These are phyloP conservation scores for Iphiclides podalirius DNA, from an alignment of 2,888 invertebrate species.

Conservation along the genomic window DNA sequence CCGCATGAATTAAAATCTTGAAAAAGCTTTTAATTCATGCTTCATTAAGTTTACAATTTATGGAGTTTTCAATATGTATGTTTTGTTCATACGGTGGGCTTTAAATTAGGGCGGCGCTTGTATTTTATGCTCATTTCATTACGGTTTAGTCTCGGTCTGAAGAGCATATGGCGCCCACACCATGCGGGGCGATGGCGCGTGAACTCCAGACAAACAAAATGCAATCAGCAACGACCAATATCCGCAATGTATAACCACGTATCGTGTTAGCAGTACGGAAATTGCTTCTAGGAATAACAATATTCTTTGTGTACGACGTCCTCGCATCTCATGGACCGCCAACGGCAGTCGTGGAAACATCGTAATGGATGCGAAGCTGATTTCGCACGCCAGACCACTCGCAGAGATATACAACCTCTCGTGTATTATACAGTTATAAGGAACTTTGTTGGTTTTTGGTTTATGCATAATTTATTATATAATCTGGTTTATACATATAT, in stretches of 20 bases:
- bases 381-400: conserved; percentile 26
- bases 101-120: not conserved
- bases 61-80: too few species aligned
- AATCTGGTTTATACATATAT: too few species aligned
- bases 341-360: conserved; percentile 42
- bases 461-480: too few species aligned
- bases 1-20: too few species aligned
- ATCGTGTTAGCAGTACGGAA: conserved; percentile 25
- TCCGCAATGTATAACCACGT: conserved; percentile 22
- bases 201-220: conserved; percentile 5
- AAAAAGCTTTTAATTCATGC: too few species aligned
- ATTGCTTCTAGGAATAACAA: conserved; percentile 36
- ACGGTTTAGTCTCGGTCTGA: not conserved
- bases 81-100: too few species aligned
- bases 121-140: not conserved
- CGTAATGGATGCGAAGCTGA: conserved; percentile 31
- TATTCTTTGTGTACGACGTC: conserved; percentile 45
- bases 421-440: too few species aligned
- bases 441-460: too few species aligned
- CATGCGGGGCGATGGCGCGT: conserved; percentile 8
- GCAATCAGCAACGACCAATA: conserved; percentile 17
- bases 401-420: too few species aligned
- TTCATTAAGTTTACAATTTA: too few species aligned
- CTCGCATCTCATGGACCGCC: conserved; percentile 53
- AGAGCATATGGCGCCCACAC: not conserved